Conservation (phyloP, 2,888 invertebrate genomes). For the Clunio marinus region DNA sequence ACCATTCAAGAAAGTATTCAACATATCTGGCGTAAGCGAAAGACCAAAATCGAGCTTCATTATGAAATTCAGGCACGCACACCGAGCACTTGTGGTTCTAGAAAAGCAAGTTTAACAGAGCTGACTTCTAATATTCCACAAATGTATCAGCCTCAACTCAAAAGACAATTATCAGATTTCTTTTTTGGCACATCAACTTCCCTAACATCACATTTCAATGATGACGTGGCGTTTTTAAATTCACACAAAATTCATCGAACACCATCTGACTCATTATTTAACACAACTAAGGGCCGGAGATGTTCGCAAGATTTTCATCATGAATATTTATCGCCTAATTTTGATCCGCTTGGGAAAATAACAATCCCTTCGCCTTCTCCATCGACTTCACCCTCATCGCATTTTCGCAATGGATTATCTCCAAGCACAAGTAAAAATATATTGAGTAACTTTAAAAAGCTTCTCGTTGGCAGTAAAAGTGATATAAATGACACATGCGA, state of each 20-base stretch:
- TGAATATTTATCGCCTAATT: slow-evolving; percentile 35
- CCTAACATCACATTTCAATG: slow-evolving; percentile 31
- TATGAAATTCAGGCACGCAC: slow-evolving; percentile 77
- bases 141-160: slow-evolving; percentile 5
- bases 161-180: slow-evolving; percentile 33
- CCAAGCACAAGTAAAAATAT: slow-evolving; percentile 34
- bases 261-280: slow-evolving; percentile 30
- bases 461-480: slow-evolving; percentile 19
- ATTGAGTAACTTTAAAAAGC: slow-evolving; percentile 31
- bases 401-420: background rate
- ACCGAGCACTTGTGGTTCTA: slow-evolving; percentile 71
- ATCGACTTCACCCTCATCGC: background rate
- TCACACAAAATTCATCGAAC: slow-evolving; percentile 28
- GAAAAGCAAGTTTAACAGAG: slow-evolving; percentile 63
- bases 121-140: slow-evolving; percentile 23
- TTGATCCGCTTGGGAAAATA: slow-evolving; percentile 27
- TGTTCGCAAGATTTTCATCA: slow-evolving; percentile 27
- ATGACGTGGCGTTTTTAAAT: slow-evolving; percentile 20
- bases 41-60: slow-evolving; percentile 73
- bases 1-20: slow-evolving; percentile 66
- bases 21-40: slow-evolving; percentile 72
- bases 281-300: background rate
- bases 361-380: background rate
- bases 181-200: slow-evolving; percentile 36
- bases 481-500: background rate